Evolutionary conservation across 2,113 vertebrate species (phyloP).

Genomic region (Daubentonia madagascariensis): DNA sequence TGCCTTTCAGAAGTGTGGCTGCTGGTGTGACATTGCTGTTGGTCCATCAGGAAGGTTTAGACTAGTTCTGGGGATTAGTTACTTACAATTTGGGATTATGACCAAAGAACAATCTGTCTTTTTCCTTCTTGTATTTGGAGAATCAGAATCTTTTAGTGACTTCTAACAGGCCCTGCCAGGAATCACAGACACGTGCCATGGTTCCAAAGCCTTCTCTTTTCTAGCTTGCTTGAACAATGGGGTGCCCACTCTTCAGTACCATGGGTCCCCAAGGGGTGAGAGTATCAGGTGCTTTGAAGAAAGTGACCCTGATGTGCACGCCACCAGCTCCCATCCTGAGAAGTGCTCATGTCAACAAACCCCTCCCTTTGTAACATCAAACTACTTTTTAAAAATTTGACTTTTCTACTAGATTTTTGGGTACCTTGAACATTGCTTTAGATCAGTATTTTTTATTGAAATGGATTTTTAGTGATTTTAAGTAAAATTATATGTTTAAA

Average conservation of each 20-base stretch:
- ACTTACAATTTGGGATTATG: background rate
- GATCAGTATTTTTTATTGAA: background rate
- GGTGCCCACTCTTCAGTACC: background rate
- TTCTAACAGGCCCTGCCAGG: background rate
- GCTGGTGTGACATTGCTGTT: no score
- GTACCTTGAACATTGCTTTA: background rate
- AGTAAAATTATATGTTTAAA: background rate
- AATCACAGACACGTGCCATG: background rate
- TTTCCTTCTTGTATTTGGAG: background rate
- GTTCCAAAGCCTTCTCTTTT: background rate
- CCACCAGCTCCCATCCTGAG: background rate
- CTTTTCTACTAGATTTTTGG: background rate
- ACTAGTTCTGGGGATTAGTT: background rate
- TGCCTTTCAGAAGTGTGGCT: background rate
- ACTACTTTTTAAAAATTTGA: background rate
- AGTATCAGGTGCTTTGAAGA: background rate
- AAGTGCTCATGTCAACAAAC: background rate
- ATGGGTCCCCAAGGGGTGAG: background rate
- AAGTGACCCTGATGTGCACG: background rate
- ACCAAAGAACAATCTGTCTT: fast-evolving
- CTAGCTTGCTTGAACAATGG: no score
- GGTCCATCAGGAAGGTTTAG: background rate
- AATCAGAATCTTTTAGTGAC: background rate
- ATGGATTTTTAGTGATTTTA: background rate
- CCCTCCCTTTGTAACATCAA: background rate